Evolutionary conservation across 2,888 invertebrate genomes (phyloP), one percentile per base, ranked within the genome.

Genomic region (Troilus luridus): DNA sequence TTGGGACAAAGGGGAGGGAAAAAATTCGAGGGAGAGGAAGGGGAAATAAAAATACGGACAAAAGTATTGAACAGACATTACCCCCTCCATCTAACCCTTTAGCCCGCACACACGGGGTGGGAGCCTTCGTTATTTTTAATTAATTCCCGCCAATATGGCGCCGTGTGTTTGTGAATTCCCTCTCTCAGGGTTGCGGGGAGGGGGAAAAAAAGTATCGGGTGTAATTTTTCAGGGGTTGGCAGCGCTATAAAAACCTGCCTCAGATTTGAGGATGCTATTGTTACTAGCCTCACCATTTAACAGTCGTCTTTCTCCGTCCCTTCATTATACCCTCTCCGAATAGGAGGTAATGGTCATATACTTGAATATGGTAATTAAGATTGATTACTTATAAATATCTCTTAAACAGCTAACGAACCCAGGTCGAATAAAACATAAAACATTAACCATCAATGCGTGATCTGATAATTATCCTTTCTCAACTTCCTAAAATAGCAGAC

Each of bases 121-220:
- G 90, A 72, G 88, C 91, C 92, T 92, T 92, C 92, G 92, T 92
- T 92, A 92, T 92, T 92, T 92, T 92, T 92, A 92, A 92, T 92
- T 92, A 92, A 92, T 92, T 92, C 92, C 85, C 92, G 91, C 92
- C 92, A 92, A 92, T 92, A 92, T 92, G 92, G 92, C 92, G 92
- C 88, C 90, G 88, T 64, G 91, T 85, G 91, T 89, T 92, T 92
- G 90, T 90, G 90, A 90, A 90, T 90, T 90, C 90, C 54, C 85
- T 59, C 77, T 27, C 85, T 41, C 41, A 60, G 90, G 88, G 90
- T 59, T 60, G 81, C 56, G 90, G 88, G 24, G 88, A 88, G 24
- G n/a, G 88, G 41, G 10, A 60, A 62, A 90, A 90, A 90, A 90
- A 90, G 60, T 88, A 90, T 90, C 85, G 90, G 85, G 58, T 62